Conservation (phyloP, 2,888 invertebrate species). For the Sylvicola cinctus region DNA sequence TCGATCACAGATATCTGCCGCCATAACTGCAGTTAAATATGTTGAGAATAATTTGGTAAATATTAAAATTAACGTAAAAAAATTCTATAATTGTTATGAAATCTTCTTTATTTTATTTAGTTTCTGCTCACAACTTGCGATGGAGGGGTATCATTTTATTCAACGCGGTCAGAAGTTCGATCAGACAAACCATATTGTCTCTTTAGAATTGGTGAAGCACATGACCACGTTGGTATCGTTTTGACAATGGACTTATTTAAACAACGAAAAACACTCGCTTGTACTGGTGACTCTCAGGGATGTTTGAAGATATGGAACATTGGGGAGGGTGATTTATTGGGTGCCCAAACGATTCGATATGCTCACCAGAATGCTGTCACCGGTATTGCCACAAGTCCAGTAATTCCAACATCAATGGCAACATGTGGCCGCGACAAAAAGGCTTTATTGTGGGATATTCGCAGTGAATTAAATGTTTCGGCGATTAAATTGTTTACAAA, state of each 20-base stretch:
- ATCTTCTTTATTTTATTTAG: no score
- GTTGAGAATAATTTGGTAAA: no score
- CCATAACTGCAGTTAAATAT: no score
- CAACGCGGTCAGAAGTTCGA: slow-evolving; percentile 18
- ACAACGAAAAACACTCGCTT: no score
- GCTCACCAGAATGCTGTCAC: neutral
- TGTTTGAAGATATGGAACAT: slow-evolving; percentile 19
- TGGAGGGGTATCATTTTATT: slow-evolving; percentile 17
- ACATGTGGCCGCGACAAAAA: neutral
- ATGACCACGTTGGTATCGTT: slow-evolving; percentile 17
- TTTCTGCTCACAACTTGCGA: no score
- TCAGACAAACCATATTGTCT: slow-evolving; percentile 14
- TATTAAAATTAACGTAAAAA: no score
- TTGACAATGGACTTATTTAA: slow-evolving; percentile 15
- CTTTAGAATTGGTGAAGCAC: slow-evolving; percentile 17
- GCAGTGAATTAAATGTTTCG: neutral
- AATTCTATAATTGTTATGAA: no score
- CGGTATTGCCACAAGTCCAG: neutral
- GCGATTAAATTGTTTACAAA: neutral
- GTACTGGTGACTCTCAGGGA: neutral
- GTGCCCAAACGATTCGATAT: slow-evolving; percentile 10
- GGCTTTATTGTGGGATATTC: neutral
- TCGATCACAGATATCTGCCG: no score
- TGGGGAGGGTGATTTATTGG: slow-evolving; percentile 16
- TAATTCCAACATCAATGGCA: neutral